Percentiles rank a stretch among this genome's conserved stretches.
phyloP scores from a whole-genome alignment of 2,113 vertebrate genomes.

The Aplodontia rufa region DNA sequence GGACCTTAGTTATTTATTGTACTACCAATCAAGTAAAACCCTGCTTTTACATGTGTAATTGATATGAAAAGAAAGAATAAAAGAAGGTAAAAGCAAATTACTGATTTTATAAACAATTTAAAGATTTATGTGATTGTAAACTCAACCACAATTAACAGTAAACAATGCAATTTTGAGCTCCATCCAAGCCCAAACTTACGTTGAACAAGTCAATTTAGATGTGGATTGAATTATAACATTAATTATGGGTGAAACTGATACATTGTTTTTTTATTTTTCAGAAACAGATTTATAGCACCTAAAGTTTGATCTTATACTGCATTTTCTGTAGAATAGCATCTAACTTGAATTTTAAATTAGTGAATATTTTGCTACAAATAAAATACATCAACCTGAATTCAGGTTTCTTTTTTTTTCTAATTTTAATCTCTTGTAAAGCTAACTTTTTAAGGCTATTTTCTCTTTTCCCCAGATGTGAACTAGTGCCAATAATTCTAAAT shows the following conservation, averaged over 20 bases:
- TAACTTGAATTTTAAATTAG: conserved; percentile 26
- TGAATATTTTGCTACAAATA: neutral
- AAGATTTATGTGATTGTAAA: neutral
- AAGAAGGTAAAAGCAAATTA: neutral
- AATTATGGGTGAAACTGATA: neutral
- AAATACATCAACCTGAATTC: neutral
- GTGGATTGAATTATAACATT: neutral
- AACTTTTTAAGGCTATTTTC: neutral
- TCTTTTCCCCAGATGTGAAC: neutral
- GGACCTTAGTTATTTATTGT: neutral
- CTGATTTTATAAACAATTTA: neutral
- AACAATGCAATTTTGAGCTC: neutral
- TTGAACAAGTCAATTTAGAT: conserved; percentile 31
- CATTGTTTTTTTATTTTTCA: neutral
- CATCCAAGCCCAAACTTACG: neutral
- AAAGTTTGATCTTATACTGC: neutral
- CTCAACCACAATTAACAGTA: neutral
- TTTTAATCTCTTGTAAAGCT: neutral
- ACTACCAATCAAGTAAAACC: neutral
- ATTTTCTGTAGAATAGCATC: neutral
- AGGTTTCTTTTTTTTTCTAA: neutral
- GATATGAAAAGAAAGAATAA: neutral
- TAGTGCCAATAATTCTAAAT: neutral
- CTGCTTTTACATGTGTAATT: neutral
- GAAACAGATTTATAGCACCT: neutral